These are phyloP conservation scores for Geopemphigus sp. DNA, from an alignment of 1,140 invertebrate species.

Conservation along the genomic window DNA sequence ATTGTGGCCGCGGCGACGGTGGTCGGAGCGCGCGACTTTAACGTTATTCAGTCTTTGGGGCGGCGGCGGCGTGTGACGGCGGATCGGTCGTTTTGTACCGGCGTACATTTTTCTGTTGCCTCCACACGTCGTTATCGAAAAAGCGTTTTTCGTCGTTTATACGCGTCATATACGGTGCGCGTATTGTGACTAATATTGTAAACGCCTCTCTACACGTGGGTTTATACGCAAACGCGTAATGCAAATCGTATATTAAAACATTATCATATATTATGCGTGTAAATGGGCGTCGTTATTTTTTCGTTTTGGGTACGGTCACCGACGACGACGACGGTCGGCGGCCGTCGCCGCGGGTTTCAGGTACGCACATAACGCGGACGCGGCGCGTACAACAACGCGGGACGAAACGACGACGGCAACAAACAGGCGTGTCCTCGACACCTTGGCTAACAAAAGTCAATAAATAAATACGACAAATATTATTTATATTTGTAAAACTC, in stretches of 20 bases:
- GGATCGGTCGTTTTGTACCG: not conserved
- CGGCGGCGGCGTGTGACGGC: not conserved
- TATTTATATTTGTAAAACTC: not conserved
- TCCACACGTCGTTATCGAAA: not conserved
- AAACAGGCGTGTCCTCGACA: conserved; percentile 34
- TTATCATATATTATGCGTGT: not conserved
- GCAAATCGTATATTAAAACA: not conserved
- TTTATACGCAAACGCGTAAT: not conserved
- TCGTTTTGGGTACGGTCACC: conserved; percentile 5
- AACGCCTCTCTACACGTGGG: no score
- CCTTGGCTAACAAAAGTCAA: conserved; percentile 19
- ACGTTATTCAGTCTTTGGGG: not conserved
- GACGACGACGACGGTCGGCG: no score
- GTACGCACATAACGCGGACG: not conserved
- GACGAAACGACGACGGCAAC: not conserved
- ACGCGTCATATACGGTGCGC: not conserved
- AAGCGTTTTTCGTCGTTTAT: not conserved
- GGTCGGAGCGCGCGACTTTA: not conserved
- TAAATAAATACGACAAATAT: not conserved
- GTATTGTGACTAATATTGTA: not conserved
- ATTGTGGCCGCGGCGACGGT: not conserved
- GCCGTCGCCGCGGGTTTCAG: not conserved
- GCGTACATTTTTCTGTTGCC: not conserved
- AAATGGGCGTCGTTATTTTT: conserved; percentile 13
- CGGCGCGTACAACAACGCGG: conserved; percentile 4